Evolutionary conservation across 1,140 invertebrate genomes (phyloP).

Genomic region (Pissodes strobi): DNA sequence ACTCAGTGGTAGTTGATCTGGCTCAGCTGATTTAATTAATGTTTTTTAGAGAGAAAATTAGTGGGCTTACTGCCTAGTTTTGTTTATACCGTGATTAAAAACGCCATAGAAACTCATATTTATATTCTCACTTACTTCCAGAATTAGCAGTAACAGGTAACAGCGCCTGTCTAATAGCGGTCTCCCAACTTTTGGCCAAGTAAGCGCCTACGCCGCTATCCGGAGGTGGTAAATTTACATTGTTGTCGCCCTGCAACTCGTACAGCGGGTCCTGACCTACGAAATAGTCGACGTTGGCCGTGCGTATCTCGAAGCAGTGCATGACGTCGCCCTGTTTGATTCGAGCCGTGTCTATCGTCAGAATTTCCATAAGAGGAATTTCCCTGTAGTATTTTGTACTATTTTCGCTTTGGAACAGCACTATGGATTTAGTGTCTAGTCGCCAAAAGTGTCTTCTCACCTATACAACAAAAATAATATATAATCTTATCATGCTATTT

Average conservation of each 20-base stretch:
- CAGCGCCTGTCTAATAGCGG: slow-evolving; percentile 87
- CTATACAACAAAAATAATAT: too few relatives aligned
- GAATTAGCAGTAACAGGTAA: slow-evolving; percentile 81
- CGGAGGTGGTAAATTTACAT: slow-evolving; percentile 63
- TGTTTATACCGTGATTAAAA: too few relatives aligned
- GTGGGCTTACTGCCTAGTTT: too few relatives aligned
- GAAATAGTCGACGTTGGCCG: slow-evolving; percentile 84
- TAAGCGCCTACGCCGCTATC: slow-evolving; percentile 85
- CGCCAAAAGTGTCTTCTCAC: slow-evolving; percentile 17
- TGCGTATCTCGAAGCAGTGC: slow-evolving; percentile 89
- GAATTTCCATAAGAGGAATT: slow-evolving; percentile 86
- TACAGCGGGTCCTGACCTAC: slow-evolving; percentile 80
- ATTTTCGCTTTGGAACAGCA: slow-evolving; percentile 86
- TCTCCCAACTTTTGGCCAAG: slow-evolving; percentile 92
- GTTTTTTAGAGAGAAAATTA: too few relatives aligned
- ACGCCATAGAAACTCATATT: too few relatives aligned
- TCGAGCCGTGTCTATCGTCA: slow-evolving; percentile 78
- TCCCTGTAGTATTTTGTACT: slow-evolving; percentile 94
- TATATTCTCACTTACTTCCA: slow-evolving; percentile 55
- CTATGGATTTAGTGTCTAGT: slow-evolving; percentile 60
- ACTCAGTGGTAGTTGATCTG: too few relatives aligned
- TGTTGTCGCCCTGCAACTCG: slow-evolving; percentile 60
- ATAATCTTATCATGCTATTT: too few relatives aligned
- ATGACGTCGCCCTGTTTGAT: slow-evolving; percentile 71
- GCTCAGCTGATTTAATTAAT: too few relatives aligned